These are phyloP conservation scores for Chloroceryle inda DNA, from an alignment of 2,797 vertebrate genomes.

Conservation along the genomic window DNA sequence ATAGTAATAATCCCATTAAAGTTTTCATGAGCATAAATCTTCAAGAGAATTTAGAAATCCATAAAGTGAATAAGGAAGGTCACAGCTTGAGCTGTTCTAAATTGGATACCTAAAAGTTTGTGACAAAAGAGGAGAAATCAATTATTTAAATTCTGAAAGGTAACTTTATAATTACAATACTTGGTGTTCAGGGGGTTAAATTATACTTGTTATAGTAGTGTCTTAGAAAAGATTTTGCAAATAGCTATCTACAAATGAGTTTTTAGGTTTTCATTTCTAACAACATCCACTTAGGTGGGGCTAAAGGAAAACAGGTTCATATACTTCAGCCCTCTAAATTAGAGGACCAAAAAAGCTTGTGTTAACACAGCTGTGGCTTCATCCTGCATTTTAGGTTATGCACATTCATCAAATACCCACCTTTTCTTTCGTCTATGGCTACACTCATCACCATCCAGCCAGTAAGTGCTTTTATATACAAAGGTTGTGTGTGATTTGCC, in stretches of 20 bases:
- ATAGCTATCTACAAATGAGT: not conserved
- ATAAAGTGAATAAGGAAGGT: slow-evolving; percentile 3
- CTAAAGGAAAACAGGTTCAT: not conserved
- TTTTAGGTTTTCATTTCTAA: not conserved
- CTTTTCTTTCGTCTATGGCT: not conserved
- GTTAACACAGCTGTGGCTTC: not conserved
- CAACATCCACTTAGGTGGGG: not conserved
- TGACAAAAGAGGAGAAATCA: not conserved
- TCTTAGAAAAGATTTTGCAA: not conserved
- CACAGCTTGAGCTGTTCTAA: not conserved
- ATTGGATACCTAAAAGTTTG: not conserved
- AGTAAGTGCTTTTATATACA: not conserved
- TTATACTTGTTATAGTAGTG: not conserved
- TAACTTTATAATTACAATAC: not conserved
- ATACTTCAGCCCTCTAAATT: not conserved
- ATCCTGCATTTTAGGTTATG: not conserved
- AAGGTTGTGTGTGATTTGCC: not conserved
- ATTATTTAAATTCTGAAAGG: not conserved
- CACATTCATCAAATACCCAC: not conserved
- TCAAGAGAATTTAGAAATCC: slow-evolving; percentile 10
- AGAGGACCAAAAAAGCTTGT: fast-evolving
- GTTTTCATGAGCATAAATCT: slow-evolving; percentile 28
- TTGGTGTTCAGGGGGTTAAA: not conserved
- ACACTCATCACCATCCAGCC: not conserved
- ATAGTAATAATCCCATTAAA: slow-evolving; percentile 46